Percentiles rank a stretch among this genome's conserved stretches.
Conservation (phyloP, 2,113 vertebrate species). For the Ramphastos sulfuratus region DNA sequence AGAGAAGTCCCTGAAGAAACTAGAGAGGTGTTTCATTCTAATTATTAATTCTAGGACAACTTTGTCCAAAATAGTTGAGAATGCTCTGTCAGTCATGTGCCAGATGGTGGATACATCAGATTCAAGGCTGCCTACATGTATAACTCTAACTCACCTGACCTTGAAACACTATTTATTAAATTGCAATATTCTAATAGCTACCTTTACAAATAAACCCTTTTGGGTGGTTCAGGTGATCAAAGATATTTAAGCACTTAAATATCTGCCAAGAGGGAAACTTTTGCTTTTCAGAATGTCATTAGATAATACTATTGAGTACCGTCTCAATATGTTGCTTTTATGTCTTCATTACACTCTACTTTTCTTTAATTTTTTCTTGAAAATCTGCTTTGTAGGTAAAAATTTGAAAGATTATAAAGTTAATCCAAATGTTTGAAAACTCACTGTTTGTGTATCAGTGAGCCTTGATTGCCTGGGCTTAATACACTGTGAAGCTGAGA, state of each 20-base stretch:
- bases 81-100: neutral
- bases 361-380: neutral
- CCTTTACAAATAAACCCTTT: neutral
- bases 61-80: neutral
- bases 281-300: neutral
- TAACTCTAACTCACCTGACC: neutral
- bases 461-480: neutral
- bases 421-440: neutral
- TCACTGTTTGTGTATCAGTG: neutral
- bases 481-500: neutral
- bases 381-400: neutral
- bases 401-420: neutral
- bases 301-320: neutral
- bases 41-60: neutral
- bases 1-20: neutral
- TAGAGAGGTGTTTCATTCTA: neutral
- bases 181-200: neutral
- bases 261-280: neutral
- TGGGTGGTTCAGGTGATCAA: neutral
- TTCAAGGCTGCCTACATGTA: neutral
- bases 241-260: neutral
- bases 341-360: neutral
- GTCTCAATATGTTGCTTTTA: neutral
- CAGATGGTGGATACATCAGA: neutral
- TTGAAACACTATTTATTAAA: neutral